phyloP scores from a whole-genome alignment of 2,797 vertebrate genomes.

The Apogon hyalosoma region DNA sequence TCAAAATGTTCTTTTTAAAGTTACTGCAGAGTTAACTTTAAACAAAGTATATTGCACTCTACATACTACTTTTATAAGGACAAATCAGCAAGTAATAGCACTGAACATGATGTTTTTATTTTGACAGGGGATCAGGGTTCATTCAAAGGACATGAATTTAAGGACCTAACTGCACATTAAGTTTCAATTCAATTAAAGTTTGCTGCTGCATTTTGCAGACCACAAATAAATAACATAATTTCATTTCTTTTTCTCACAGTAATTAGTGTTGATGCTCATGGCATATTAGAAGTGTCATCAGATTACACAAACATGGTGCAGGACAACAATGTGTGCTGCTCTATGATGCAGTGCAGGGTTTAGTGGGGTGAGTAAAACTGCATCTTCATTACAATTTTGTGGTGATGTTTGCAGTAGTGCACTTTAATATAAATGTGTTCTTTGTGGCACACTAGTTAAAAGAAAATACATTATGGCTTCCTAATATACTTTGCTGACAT shows the following conservation, averaged over 20 bases:
- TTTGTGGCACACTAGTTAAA: slow-evolving; percentile 3
- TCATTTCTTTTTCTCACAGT: too few species aligned
- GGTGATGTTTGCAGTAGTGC: not conserved
- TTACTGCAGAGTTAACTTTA: slow-evolving; percentile 16
- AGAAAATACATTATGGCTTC: not conserved
- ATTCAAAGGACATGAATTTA: not conserved
- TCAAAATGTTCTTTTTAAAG: slow-evolving; percentile 20
- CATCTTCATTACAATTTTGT: slow-evolving; percentile 8
- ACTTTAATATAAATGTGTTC: not conserved
- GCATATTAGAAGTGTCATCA: too few species aligned
- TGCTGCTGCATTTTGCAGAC: too few species aligned
- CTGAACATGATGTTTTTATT: not conserved
- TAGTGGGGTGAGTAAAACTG: not conserved
- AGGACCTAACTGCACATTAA: not conserved
- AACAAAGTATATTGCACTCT: slow-evolving; percentile 11
- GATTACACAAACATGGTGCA: too few species aligned
- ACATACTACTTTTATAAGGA: slow-evolving; percentile 8
- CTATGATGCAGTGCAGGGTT: not conserved
- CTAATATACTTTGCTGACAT: not conserved
- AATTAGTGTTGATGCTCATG: too few species aligned
- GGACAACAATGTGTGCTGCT: not conserved
- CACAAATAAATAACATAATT: too few species aligned
- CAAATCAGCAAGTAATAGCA: slow-evolving; percentile 5
- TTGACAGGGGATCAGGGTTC: not conserved
- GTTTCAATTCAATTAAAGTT: too few species aligned